Percentiles rank a stretch among this genome's conserved stretches.
These are phyloP conservation scores for Lithobates sylvaticus DNA, from an alignment of 2,797 vertebrate genomes.

Conservation along the genomic window DNA sequence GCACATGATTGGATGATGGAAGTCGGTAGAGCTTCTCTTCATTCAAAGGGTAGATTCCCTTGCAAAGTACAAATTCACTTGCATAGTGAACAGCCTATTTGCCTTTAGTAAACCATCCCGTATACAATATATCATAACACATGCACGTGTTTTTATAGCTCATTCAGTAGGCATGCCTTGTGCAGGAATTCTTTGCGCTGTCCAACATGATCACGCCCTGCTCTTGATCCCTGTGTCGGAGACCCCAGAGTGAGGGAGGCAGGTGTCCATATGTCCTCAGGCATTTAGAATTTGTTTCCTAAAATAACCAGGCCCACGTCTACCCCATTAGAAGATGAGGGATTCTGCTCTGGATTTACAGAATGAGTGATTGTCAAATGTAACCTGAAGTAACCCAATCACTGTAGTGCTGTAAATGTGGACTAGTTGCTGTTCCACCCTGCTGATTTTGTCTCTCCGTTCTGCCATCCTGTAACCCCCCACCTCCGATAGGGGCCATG, in stretches of 20 bases:
- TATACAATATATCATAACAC: background rate
- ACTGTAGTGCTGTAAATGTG: too few species aligned
- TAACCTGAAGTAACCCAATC: background rate
- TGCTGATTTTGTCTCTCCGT: background rate
- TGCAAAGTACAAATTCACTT: too few species aligned
- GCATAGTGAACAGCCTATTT: too few species aligned
- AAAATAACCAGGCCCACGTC: slow-evolving; percentile 33
- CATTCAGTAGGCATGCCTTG: background rate
- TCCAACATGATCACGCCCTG: background rate
- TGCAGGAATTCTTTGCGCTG: background rate
- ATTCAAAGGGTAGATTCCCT: too few species aligned
- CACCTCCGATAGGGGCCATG: too few species aligned
- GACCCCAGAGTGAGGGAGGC: slow-evolving; percentile 35
- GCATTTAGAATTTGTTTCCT: slow-evolving; percentile 8
- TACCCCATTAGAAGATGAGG: background rate
- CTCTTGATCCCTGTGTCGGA: background rate
- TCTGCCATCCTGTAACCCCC: too few species aligned
- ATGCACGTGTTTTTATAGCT: background rate
- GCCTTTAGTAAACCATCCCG: too few species aligned
- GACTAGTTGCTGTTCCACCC: too few species aligned
- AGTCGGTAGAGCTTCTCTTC: too few species aligned
- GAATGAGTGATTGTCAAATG: slow-evolving; percentile 7
- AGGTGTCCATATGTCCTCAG: slow-evolving; percentile 42
- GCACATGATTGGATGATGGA: too few species aligned
- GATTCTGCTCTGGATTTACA: slow-evolving; percentile 9